These are phyloP conservation scores for Rapana venosa DNA, from an alignment of 2,888 invertebrate genomes.

Conservation along the genomic window DNA sequence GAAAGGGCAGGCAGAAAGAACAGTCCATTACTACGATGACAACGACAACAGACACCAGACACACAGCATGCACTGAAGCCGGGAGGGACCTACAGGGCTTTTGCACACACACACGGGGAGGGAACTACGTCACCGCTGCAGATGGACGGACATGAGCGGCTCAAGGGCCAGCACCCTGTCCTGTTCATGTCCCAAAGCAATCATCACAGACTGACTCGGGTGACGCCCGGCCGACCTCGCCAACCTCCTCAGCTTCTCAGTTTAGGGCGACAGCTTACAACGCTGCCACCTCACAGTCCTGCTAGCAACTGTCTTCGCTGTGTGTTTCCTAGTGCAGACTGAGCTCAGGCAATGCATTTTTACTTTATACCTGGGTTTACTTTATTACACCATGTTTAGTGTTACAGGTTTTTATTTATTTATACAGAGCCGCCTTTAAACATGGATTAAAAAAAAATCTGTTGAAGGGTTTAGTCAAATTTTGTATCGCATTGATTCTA, in stretches of 20 bases:
- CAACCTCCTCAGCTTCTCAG: slow-evolving; percentile 11
- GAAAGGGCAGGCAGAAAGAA: neutral
- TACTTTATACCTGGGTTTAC: neutral
- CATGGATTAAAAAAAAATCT: too few relatives aligned
- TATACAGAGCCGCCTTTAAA: too few relatives aligned
- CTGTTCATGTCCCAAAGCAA: slow-evolving; percentile 29
- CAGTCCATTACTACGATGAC: neutral
- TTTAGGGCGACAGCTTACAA: neutral
- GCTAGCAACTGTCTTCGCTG: neutral
- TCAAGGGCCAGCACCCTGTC: slow-evolving; percentile 26
- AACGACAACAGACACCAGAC: neutral
- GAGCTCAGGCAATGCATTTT: neutral
- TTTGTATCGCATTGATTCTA: neutral
- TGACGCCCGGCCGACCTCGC: slow-evolving; percentile 19
- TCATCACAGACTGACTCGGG: slow-evolving; percentile 27
- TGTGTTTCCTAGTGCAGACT: too few relatives aligned
- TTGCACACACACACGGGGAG: neutral
- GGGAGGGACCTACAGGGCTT: neutral
- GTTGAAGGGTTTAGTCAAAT: too few relatives aligned
- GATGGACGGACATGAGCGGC: neutral
- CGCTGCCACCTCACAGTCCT: neutral
- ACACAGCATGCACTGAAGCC: neutral
- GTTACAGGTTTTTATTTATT: too few relatives aligned
- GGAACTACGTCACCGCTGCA: neutral
- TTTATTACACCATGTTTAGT: too few relatives aligned